Percentiles rank a stretch among this genome's conserved stretches.
These are phyloP conservation scores for Euproctis similis DNA, from an alignment of 2,888 invertebrate species.

Conservation along the genomic window DNA sequence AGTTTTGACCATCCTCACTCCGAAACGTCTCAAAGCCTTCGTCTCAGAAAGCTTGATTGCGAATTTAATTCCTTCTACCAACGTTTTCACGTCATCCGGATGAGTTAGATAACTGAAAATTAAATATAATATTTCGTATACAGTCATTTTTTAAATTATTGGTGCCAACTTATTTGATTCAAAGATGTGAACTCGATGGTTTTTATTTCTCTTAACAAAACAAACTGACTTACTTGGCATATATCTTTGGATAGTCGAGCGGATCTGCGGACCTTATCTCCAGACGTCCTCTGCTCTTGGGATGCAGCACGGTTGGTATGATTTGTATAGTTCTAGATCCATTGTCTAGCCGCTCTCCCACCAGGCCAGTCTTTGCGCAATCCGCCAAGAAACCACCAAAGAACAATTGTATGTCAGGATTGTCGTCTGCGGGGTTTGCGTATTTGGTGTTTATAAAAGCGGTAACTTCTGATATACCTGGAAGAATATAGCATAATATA, in stretches of 20 bases:
- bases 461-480: slow-evolving; percentile 88
- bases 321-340: slow-evolving; percentile 81
- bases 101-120: slow-evolving; percentile 79
- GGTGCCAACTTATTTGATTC: too few relatives aligned
- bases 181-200: too few relatives aligned
- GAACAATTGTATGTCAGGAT: slow-evolving; percentile 91
- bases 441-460: slow-evolving; percentile 88
- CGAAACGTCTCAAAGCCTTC: slow-evolving; percentile 76
- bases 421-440: slow-evolving; percentile 82
- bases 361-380: slow-evolving; percentile 90
- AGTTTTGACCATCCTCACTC: slow-evolving; percentile 83
- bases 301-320: slow-evolving; percentile 88
- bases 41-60: slow-evolving; percentile 83
- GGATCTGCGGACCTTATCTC: slow-evolving; percentile 87
- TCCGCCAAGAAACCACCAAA: slow-evolving; percentile 91
- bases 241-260: slow-evolving; percentile 86
- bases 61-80: slow-evolving; percentile 90
- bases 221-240: slow-evolving; percentile 83
- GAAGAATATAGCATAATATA: too few relatives aligned
- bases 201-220: too few relatives aligned
- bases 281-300: slow-evolving; percentile 88
- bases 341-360: slow-evolving; percentile 84
- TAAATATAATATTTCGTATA: too few relatives aligned
- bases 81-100: slow-evolving; percentile 84
- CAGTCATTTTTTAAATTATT: too few relatives aligned